A percentile compares a stretch with the other conserved stretches of the same genome.
phyloP scores from a whole-genome alignment of 2,888 invertebrate genomes.

The Andrena bicolor region DNA sequence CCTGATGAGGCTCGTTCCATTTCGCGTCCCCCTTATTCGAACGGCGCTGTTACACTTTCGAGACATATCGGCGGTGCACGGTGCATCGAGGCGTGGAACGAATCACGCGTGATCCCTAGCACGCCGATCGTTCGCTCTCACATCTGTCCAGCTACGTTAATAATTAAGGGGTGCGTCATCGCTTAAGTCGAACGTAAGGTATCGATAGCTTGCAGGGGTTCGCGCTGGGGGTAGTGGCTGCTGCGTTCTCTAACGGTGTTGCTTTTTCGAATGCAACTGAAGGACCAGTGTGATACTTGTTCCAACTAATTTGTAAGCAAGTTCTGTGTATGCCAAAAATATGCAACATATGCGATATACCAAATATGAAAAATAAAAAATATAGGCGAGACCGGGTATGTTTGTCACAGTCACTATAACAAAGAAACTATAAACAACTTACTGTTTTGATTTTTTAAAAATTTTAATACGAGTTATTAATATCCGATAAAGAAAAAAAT shows the following conservation, averaged over 20 bases:
- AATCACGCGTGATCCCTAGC: constrained; percentile 75
- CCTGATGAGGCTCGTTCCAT: constrained; percentile 76
- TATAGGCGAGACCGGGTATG: too few relatives aligned
- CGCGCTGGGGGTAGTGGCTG: neutral
- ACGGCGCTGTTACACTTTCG: constrained; percentile 58
- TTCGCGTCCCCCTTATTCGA: constrained; percentile 52
- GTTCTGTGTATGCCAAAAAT: too few relatives aligned
- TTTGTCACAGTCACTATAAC: too few relatives aligned
- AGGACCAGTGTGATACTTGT: too few relatives aligned
- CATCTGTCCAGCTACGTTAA: constrained; percentile 76
- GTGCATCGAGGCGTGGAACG: constrained; percentile 59
- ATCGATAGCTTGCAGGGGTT: constrained; percentile 3
- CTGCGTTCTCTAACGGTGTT: neutral
- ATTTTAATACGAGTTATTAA: too few relatives aligned
- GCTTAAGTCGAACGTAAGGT: constrained; percentile 6
- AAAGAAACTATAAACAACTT: too few relatives aligned
- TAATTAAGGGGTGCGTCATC: constrained; percentile 76
- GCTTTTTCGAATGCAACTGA: too few relatives aligned
- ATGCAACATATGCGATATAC: too few relatives aligned
- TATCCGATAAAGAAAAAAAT: too few relatives aligned
- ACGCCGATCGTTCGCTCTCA: constrained; percentile 67
- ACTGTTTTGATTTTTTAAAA: too few relatives aligned
- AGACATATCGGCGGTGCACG: constrained; percentile 11
- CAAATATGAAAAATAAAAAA: too few relatives aligned
- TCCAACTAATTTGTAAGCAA: too few relatives aligned